A percentile compares a stretch with the other conserved stretches of the same genome.
phyloP scores from a whole-genome alignment of 2,888 invertebrate species.

The Aphrophora alni region DNA sequence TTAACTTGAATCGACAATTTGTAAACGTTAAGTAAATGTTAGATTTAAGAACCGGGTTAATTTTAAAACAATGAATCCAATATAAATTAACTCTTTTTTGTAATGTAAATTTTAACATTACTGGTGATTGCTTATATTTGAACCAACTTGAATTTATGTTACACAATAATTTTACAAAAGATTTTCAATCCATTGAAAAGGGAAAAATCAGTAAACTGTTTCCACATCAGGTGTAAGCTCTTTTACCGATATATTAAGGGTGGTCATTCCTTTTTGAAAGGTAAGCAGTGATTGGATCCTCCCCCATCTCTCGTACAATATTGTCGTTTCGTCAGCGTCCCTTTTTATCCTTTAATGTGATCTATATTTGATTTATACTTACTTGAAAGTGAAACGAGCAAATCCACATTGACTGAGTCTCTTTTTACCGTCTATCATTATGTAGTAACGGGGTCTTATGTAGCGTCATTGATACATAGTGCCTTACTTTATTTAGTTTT shows the following conservation, averaged over 20 bases:
- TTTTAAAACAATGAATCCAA: no score
- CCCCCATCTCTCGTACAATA: neutral
- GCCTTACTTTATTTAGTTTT: no score
- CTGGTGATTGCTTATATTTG: no score
- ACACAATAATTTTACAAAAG: no score
- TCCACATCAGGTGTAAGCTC: neutral
- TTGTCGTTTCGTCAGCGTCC: constrained; percentile 9
- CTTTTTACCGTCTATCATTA: neutral
- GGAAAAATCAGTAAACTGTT: neutral
- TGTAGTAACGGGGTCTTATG: neutral
- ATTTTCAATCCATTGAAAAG: no score
- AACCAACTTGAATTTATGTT: no score
- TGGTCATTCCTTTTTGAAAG: neutral
- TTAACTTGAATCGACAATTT: no score
- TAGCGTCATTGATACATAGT: neutral
- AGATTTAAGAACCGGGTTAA: no score
- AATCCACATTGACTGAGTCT: neutral
- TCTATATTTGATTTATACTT: constrained; percentile 6
- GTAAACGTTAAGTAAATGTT: no score
- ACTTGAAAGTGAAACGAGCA: constrained; percentile 2
- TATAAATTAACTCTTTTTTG: no score
- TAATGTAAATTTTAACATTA: no score
- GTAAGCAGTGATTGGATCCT: neutral
- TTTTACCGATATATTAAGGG: neutral
- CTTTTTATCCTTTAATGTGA: neutral